Evolutionary conservation across 2,797 vertebrate genomes (phyloP).

Genomic region (Triplophysa yarkandensis): DNA sequence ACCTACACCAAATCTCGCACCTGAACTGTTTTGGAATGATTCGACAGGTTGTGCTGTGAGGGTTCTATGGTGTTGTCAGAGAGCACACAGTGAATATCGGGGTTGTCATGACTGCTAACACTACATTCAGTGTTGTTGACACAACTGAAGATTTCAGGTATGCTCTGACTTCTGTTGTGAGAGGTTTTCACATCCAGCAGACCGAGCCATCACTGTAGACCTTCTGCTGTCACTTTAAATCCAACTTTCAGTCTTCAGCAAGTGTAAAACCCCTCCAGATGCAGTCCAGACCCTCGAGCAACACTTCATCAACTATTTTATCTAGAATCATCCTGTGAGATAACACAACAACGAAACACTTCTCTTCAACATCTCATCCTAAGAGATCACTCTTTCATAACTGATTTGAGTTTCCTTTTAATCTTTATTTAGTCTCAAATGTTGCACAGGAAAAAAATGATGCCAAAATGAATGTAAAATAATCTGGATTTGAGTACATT

Average conservation of each 20-base stretch:
- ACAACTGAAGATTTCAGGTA: slow-evolving; percentile 25
- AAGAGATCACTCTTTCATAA: too few relatives aligned
- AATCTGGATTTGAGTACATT: too few relatives aligned
- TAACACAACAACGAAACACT: not conserved
- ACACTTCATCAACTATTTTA: slow-evolving; percentile 13
- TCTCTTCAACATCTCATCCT: not conserved
- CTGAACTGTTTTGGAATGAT: not conserved
- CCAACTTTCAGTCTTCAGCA: slow-evolving; percentile 15
- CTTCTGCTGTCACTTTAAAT: slow-evolving; percentile 20
- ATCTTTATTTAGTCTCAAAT: too few relatives aligned
- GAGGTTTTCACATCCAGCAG: not conserved
- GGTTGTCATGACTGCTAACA: slow-evolving; percentile 3
- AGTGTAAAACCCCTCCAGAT: slow-evolving; percentile 7
- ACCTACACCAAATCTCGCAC: not conserved
- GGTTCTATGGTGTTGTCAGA: slow-evolving; percentile 4
- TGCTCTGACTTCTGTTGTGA: slow-evolving; percentile 15
- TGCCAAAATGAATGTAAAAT: too few relatives aligned
- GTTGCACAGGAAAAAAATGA: too few relatives aligned
- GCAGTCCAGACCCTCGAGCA: slow-evolving; percentile 6
- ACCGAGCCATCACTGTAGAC: slow-evolving; percentile 3
- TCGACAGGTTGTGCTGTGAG: not conserved
- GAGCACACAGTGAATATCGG: not conserved
- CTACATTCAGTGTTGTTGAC: slow-evolving; percentile 27
- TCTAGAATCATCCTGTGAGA: not conserved
- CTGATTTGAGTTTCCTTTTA: too few relatives aligned